Evolutionary conservation across 1,140 invertebrate genomes (phyloP).

Genomic region (Notospermus geniculatus): DNA sequence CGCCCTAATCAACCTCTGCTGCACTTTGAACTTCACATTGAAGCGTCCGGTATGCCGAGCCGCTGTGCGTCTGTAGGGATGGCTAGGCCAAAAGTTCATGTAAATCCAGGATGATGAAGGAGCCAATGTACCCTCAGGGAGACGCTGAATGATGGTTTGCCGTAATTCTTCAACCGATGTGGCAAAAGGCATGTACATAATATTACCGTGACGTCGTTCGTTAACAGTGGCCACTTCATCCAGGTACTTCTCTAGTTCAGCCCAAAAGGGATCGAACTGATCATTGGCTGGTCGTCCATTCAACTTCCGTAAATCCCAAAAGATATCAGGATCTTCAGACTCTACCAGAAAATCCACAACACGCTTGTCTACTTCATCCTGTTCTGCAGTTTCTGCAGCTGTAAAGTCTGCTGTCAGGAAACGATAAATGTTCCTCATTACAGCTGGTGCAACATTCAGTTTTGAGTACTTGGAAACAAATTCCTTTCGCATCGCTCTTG

Average conservation of each 20-base stretch:
- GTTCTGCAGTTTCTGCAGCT: conserved; percentile 16
- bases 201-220: conserved; percentile 19
- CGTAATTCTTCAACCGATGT: conserved; percentile 24
- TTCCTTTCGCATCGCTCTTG: conserved; percentile 24
- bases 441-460: conserved; percentile 21
- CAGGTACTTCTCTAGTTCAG: conserved; percentile 20
- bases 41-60: no score
- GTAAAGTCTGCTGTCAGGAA: conserved; percentile 22
- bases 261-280: conserved; percentile 26
- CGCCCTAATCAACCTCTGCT: no score
- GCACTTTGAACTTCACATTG: no score
- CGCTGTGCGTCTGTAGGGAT: no score
- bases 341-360: conserved; percentile 10
- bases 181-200: conserved; percentile 24
- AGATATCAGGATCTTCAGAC: conserved; percentile 23
- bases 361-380: conserved; percentile 16
- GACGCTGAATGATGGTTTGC: conserved; percentile 13
- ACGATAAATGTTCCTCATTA: conserved; percentile 24
- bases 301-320: conserved; percentile 22
- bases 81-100: no score
- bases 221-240: conserved; percentile 20
- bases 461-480: conserved; percentile 14
- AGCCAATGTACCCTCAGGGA: conserved; percentile 22
- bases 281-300: conserved; percentile 26
- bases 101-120: conserved; percentile 19